Conservation (phyloP, 2,797 vertebrate genomes). For the Ptychobarbus kaznakovi region DNA sequence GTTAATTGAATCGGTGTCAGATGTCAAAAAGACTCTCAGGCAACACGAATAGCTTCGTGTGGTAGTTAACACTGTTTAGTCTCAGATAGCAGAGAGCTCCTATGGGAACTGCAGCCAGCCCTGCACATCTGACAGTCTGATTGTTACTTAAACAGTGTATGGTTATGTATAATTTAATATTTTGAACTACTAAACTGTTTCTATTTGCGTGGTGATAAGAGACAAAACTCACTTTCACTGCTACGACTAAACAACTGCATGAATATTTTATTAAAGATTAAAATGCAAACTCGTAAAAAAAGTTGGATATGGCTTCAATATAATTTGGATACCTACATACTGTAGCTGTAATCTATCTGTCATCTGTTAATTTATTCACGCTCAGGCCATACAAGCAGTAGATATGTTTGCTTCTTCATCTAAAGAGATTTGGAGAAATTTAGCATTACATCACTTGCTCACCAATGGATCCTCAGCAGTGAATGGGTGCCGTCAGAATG, state of each 20-base stretch:
- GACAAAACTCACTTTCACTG: neutral
- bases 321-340: neutral
- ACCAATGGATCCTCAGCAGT: neutral
- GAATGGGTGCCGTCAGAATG: neutral
- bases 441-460: neutral
- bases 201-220: neutral
- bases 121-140: neutral
- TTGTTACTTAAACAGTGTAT: slow-evolving; percentile 10
- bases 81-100: slow-evolving; percentile 20
- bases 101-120: slow-evolving; percentile 13
- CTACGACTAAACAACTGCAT: neutral
- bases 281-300: neutral
- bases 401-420: neutral
- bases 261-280: neutral
- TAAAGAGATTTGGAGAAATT: neutral
- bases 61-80: slow-evolving; percentile 32
- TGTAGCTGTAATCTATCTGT: neutral
- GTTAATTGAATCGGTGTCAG: slow-evolving; percentile 10
- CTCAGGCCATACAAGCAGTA: neutral
- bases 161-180: slow-evolving; percentile 36
- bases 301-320: neutral
- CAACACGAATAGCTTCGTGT: slow-evolving; percentile 16
- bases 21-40: neutral
- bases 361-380: neutral
- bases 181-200: slow-evolving; percentile 15